Evolutionary conservation across 2,888 invertebrate species (phyloP), one percentile per base, ranked within the genome.

Genomic region (Acrobasis repandana): DNA sequence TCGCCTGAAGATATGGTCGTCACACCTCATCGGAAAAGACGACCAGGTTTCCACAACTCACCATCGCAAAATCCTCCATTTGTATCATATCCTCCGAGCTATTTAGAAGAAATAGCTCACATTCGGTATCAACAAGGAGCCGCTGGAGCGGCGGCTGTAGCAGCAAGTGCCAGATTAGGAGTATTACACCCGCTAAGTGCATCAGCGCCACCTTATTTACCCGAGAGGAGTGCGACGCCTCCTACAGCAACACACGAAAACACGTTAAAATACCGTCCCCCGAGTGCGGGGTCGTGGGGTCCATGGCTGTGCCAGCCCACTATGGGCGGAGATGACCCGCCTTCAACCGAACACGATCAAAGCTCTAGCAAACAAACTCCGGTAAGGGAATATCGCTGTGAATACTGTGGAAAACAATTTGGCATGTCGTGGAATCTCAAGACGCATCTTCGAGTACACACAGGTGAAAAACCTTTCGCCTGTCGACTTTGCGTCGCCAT

Each of bases 371-470:
- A 92, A 81, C 92, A 92, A 80, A 93, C 91, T 66, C 95, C 96
- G 57, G 96, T 96, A 51, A 94, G 97, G 62, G 97, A 97, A 83
- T 97, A 97, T 83, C 95, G 97, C 63, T 97, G 97, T 82, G 96
- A 96, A 80, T 97, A 97, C 83, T 97, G 97, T 83, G 97, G 97
- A 61, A 97, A 97, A 87, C 97, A 97, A 85, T 97, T 97, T 76
- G 97, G 97, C 64, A 97, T 97, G 97, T 97, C 97, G 63, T 97
- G 97, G 97, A 97, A 97, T 93, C 93, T 97, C 77, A 97, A 97
- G 85, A 97, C 97, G 65, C 97, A 97, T 87, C 93, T 97, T 62
- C 93, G 97, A 79, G 97, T 97, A 20, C 97, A 97, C 78, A 97
- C 97, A 0, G 97, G 97, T 63, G 97, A 97, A 74, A 97, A 97